Percentiles rank a stretch among this genome's conserved stretches.
Conservation (phyloP, 2,888 invertebrate species). For the Barypeithes pellucidus region DNA sequence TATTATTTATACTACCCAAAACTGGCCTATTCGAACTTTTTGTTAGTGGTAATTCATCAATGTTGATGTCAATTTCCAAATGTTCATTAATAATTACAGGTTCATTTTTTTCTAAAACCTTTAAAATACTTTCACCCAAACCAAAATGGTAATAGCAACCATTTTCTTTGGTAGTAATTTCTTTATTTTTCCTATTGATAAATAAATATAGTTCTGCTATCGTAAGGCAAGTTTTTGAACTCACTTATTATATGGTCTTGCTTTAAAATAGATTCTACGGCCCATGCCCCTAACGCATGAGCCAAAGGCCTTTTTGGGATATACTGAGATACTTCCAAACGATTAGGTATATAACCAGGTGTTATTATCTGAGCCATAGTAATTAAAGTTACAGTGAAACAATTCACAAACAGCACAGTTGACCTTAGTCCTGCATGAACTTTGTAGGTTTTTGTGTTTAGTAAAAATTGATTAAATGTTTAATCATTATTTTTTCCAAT, state of each 20-base stretch:
- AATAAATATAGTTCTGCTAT: background rate
- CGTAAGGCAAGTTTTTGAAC: background rate
- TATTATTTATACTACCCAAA: background rate
- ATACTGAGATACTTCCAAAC: too few species aligned
- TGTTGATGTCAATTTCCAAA: background rate
- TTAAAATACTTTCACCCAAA: background rate
- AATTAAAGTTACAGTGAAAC: too few species aligned
- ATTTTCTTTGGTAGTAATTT: background rate
- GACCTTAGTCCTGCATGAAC: too few species aligned
- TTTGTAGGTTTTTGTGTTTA: too few species aligned
- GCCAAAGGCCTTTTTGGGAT: too few species aligned
- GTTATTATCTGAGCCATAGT: too few species aligned
- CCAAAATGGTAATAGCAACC: background rate
- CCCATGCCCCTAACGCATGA: too few species aligned
- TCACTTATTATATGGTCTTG: background rate
- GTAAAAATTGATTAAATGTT: too few species aligned
- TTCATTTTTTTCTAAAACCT: background rate
- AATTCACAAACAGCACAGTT: too few species aligned
- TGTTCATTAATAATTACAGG: background rate
- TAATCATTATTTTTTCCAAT: too few species aligned
- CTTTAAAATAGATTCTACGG: background rate
- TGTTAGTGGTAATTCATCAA: background rate
- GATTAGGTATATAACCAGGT: too few species aligned
- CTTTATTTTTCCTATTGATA: background rate
- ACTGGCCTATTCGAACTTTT: background rate